Conservation (phyloP, 2,888 invertebrate species). For the Endotricha flammealis region DNA sequence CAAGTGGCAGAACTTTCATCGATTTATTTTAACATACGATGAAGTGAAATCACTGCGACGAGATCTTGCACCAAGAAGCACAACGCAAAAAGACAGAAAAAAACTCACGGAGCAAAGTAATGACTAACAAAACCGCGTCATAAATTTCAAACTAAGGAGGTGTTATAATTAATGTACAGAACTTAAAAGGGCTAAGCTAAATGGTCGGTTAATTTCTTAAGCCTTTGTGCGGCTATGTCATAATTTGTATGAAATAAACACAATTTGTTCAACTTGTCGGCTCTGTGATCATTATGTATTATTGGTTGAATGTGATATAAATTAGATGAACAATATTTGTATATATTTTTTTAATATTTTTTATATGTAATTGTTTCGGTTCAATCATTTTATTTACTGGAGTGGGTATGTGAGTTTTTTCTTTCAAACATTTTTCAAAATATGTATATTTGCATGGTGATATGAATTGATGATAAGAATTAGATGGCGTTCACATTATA, state of each 20-base stretch:
- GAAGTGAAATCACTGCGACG: background rate
- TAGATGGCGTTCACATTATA: no score
- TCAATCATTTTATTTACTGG: no score
- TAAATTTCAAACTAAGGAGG: constrained; percentile 74
- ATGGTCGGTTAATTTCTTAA: constrained; percentile 55
- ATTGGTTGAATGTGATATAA: constrained; percentile 1
- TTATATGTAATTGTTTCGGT: no score
- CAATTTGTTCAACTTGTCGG: constrained; percentile 34
- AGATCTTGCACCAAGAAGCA: constrained; percentile 10
- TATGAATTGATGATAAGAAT: no score
- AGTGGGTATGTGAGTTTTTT: no score
- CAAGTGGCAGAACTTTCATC: no score
- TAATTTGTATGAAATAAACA: constrained; percentile 59
- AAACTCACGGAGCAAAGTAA: constrained; percentile 43
- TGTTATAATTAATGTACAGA: constrained; percentile 73
- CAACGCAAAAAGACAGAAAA: constrained; percentile 27
- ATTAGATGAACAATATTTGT: background rate
- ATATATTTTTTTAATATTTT: no score
- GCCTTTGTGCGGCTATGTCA: constrained; percentile 60
- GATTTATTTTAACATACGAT: no score
- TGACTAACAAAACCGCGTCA: constrained; percentile 64
- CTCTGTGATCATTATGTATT: constrained; percentile 2
- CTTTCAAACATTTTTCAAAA: no score
- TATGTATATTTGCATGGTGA: no score
- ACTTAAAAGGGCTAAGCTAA: constrained; percentile 63